phyloP scores from a whole-genome alignment of 2,797 vertebrate genomes.

The Sarcoramphus papa region DNA sequence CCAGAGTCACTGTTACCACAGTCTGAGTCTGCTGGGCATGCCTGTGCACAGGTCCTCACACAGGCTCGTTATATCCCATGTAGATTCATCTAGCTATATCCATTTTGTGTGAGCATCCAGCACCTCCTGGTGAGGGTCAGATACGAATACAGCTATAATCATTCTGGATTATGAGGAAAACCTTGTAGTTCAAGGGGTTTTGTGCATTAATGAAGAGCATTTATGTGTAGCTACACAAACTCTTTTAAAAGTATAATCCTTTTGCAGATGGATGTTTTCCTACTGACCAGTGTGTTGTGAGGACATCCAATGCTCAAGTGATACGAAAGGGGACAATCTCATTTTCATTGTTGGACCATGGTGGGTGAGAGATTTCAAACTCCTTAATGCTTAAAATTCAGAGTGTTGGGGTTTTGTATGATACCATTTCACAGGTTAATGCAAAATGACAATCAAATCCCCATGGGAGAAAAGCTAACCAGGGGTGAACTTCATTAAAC shows the following conservation, averaged over 20 bases:
- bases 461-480: not conserved
- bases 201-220: not conserved
- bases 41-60: not conserved
- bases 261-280: not conserved
- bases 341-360: not conserved
- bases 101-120: not conserved
- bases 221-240: not conserved
- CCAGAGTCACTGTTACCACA: not conserved
- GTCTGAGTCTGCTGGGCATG: not conserved
- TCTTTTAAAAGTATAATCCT: not conserved
- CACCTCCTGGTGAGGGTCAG: not conserved
- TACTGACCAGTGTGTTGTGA: not conserved
- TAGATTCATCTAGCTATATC: not conserved
- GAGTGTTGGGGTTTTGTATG: not conserved
- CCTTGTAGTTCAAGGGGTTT: not conserved
- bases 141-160: not conserved
- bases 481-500: not conserved
- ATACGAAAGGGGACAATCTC: not conserved
- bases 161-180: not conserved
- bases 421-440: not conserved
- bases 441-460: not conserved
- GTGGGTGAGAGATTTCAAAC: not conserved
- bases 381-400: not conserved
- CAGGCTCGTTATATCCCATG: fast-evolving
- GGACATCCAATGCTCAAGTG: not conserved